Evolutionary conservation across 2,888 invertebrate genomes (phyloP).

Genomic region (Lumbricus terrestris): DNA sequence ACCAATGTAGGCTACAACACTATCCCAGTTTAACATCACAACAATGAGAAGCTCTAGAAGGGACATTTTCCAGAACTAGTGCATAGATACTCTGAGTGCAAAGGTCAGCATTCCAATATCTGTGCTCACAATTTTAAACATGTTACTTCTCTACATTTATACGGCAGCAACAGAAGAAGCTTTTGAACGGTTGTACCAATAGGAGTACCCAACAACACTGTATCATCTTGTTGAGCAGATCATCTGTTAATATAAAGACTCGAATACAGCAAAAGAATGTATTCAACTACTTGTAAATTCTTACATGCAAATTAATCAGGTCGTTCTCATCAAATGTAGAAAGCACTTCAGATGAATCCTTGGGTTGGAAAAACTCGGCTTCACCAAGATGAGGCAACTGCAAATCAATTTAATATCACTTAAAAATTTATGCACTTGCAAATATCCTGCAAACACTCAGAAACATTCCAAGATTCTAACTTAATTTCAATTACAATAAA

Average conservation of each 20-base stretch:
- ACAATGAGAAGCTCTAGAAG: not conserved
- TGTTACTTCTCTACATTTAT: not conserved
- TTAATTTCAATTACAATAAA: not conserved
- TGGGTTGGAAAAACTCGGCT: constrained; percentile 7
- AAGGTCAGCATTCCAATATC: not conserved
- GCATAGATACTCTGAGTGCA: not conserved
- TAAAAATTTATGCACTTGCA: not conserved
- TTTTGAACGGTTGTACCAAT: not conserved
- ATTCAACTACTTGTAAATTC: not conserved
- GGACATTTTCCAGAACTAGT: not conserved
- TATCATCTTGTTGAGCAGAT: too few species aligned
- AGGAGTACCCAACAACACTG: not conserved
- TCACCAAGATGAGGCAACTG: constrained; percentile 22
- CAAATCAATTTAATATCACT: not conserved
- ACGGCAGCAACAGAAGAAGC: not conserved
- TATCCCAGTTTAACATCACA: not conserved
- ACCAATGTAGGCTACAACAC: too few species aligned
- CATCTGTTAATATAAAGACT: not conserved
- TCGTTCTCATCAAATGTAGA: not conserved
- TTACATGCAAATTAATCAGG: constrained; percentile 18
- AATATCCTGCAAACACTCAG: not conserved
- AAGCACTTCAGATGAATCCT: not conserved
- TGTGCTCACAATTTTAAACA: not conserved
- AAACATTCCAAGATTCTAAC: not conserved
- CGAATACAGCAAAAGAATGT: not conserved